These are phyloP conservation scores for Passer montanus DNA, from an alignment of 2,113 vertebrate genomes.

Conservation along the genomic window DNA sequence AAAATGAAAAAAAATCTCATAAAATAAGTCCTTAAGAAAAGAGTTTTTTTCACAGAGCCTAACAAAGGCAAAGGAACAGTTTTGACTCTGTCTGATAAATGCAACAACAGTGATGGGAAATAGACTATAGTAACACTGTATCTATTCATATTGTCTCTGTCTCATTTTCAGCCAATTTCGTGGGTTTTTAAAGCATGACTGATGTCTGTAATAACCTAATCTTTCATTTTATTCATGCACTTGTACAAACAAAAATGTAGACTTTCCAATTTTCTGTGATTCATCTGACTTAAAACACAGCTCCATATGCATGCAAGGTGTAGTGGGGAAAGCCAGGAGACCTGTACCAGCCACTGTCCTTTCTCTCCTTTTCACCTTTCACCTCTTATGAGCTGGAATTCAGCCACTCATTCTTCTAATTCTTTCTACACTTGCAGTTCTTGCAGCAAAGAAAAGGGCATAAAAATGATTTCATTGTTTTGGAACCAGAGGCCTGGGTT, in stretches of 20 bases:
- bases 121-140: not conserved
- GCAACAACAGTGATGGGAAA: not conserved
- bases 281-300: not conserved
- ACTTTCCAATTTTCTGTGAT: not conserved
- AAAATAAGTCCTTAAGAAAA: not conserved
- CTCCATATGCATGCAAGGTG: not conserved
- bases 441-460: not conserved
- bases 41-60: not conserved
- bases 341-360: not conserved
- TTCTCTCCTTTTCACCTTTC: not conserved
- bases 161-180: slow-evolving; percentile 9
- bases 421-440: not conserved
- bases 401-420: not conserved
- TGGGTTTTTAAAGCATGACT: not conserved
- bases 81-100: not conserved
- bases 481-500: not conserved
- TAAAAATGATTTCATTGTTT: not conserved
- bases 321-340: not conserved
- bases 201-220: slow-evolving; percentile 1
- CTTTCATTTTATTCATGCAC: slow-evolving; percentile 7
- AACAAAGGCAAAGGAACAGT: not conserved
- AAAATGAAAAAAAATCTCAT: not conserved
- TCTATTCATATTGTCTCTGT: slow-evolving; percentile 5
- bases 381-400: not conserved
- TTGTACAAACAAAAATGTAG: not conserved